These are phyloP conservation scores for Lasioglossum vierecki DNA, from an alignment of 2,888 invertebrate genomes.

Conservation along the genomic window DNA sequence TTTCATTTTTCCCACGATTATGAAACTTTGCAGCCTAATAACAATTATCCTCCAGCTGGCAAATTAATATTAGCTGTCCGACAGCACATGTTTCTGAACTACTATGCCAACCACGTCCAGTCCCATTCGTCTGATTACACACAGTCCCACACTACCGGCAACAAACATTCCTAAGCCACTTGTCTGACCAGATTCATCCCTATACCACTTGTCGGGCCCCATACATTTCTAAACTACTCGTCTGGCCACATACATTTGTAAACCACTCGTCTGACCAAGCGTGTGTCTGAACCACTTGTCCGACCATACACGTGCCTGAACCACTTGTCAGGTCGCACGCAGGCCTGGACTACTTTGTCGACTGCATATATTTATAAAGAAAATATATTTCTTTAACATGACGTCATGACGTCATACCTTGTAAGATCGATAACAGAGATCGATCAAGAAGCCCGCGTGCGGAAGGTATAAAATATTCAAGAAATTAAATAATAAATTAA, in stretches of 20 bases:
- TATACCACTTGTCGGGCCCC: background rate
- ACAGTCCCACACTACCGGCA: background rate
- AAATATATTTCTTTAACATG: no score
- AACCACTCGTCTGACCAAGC: background rate
- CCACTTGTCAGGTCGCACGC: background rate
- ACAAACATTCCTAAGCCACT: background rate
- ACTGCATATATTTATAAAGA: background rate
- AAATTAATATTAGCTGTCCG: background rate
- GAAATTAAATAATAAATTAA: no score
- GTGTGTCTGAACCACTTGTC: background rate
- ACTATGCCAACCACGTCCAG: background rate
- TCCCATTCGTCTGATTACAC: background rate
- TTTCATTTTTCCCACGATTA: background rate
- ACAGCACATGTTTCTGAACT: background rate
- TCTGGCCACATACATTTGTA: background rate
- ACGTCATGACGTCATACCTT: no score
- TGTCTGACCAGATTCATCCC: conserved; percentile 1
- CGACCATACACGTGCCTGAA: background rate
- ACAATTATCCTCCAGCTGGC: background rate
- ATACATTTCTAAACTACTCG: conserved; percentile 3
- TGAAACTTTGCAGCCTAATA: background rate
- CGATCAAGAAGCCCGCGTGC: no score
- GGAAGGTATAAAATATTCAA: no score
- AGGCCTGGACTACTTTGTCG: background rate
- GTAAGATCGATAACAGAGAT: no score